These are phyloP conservation scores for Paraplagusia blochii DNA, from an alignment of 2,113 vertebrate species.

Conservation along the genomic window DNA sequence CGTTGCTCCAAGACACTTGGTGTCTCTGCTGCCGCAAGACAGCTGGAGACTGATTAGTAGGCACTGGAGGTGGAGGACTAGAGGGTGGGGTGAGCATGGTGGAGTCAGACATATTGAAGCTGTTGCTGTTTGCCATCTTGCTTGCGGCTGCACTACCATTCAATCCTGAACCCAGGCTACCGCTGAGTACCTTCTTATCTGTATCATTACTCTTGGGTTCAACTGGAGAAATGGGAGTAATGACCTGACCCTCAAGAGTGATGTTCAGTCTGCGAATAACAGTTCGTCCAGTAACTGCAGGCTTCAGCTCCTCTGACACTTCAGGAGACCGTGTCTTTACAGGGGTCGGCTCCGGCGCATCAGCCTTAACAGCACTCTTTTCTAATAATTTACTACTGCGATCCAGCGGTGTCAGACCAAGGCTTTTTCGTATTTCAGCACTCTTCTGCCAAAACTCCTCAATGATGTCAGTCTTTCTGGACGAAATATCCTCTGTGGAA, in stretches of 20 bases:
- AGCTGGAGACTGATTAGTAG: conserved; percentile 87
- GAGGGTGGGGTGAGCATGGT: conserved; percentile 95
- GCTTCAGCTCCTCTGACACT: conserved; percentile 73
- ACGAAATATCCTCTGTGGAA: conserved; percentile 71
- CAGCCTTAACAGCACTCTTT: conserved; percentile 34
- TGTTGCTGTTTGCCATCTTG: conserved; percentile 82
- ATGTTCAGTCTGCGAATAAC: conserved; percentile 80
- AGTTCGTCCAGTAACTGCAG: conserved; percentile 64
- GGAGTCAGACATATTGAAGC: conserved; percentile 89
- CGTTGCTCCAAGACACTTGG: conserved; percentile 77
- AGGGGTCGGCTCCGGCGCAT: conserved; percentile 41
- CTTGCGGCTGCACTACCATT: conserved; percentile 86
- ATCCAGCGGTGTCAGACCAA: conserved; percentile 86
- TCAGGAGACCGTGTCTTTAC: conserved; percentile 62
- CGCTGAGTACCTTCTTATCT: conserved; percentile 82
- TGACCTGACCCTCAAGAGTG: conserved; percentile 79
- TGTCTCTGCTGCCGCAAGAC: conserved; percentile 77
- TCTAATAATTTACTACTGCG: conserved; percentile 76
- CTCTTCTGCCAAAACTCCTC: conserved; percentile 98
- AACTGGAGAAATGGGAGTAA: conserved; percentile 79
- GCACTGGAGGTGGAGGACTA: conserved; percentile 91
- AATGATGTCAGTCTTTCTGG: conserved; percentile 86
- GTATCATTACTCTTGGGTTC: conserved; percentile 75
- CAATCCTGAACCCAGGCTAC: conserved; percentile 89
- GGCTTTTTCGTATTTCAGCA: conserved; percentile 90